Percentiles rank a stretch among this genome's conserved stretches.
Conservation (phyloP, 2,888 invertebrate genomes). For the Agrochola lota region DNA sequence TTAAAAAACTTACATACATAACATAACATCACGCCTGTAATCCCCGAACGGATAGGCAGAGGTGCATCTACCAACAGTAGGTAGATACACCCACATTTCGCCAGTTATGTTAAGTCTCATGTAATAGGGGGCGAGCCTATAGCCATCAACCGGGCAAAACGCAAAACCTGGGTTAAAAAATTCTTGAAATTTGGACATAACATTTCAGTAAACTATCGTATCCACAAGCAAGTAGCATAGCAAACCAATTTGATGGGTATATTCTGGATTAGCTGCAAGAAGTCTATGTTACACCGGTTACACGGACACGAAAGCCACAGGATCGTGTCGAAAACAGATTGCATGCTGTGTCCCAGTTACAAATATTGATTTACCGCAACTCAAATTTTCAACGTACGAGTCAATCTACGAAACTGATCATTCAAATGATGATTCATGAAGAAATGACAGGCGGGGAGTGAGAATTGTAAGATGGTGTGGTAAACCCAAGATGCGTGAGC, state of each 20-base stretch:
- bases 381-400: conserved; percentile 35
- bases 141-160: too few species aligned
- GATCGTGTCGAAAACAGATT: conserved; percentile 61
- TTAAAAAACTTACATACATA: background rate
- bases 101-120: too few species aligned
- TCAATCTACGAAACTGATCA: conserved; percentile 26
- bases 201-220: background rate
- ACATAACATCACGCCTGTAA: too few species aligned
- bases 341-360: conserved; percentile 55
- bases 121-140: too few species aligned
- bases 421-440: conserved; percentile 30
- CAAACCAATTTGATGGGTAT: background rate
- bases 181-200: background rate
- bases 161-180: too few species aligned
- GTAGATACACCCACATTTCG: too few species aligned
- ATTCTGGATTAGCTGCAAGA: conserved; percentile 8
- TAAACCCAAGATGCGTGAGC: background rate
- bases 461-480: background rate
- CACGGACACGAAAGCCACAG: conserved; percentile 41
- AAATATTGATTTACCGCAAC: conserved; percentile 52
- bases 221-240: background rate
- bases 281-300: conserved; percentile 15
- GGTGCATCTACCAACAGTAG: too few species aligned
- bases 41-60: too few species aligned
- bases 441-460: conserved; percentile 1